Conservation (phyloP, 2,888 invertebrate species). For the Rutpela maculata region DNA sequence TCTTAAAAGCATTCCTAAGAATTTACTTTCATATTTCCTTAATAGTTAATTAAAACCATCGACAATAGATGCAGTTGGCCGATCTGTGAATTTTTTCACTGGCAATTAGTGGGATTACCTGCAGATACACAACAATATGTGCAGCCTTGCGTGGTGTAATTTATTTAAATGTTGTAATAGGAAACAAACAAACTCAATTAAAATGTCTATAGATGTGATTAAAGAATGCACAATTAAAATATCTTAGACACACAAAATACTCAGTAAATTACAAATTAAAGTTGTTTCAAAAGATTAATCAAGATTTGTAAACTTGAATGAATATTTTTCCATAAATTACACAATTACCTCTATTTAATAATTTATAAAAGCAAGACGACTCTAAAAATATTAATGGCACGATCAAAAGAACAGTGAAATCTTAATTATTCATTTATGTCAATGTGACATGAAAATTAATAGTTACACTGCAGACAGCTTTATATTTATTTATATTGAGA, state of each 20-base stretch:
- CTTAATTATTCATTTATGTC: constrained; percentile 5
- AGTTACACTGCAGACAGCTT: constrained; percentile 16
- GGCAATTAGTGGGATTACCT: constrained; percentile 14
- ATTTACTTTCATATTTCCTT: constrained; percentile 10
- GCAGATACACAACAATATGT: neutral
- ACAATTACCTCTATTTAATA: neutral
- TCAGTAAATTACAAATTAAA: constrained; percentile 7
- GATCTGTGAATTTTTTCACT: constrained; percentile 4
- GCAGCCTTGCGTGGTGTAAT: constrained; percentile 19
- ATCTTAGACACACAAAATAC: neutral
- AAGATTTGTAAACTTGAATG: neutral
- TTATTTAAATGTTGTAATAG: constrained; percentile 27
- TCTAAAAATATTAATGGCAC: neutral
- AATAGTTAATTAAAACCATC: neutral
- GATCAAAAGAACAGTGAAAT: constrained; percentile 20
- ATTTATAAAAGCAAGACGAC: neutral
- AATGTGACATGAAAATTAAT: neutral
- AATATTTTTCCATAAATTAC: neutral
- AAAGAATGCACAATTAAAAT: constrained; percentile 25
- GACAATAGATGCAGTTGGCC: neutral
- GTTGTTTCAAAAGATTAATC: constrained; percentile 5
- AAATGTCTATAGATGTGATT: constrained; percentile 9
- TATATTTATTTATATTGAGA: constrained; percentile 10
- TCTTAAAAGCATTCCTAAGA: constrained; percentile 23
- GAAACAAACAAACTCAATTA: constrained; percentile 14